These are phyloP conservation scores for Pseudomyrmex sp. DNA, from an alignment of 1,140 invertebrate species.

Conservation along the genomic window DNA sequence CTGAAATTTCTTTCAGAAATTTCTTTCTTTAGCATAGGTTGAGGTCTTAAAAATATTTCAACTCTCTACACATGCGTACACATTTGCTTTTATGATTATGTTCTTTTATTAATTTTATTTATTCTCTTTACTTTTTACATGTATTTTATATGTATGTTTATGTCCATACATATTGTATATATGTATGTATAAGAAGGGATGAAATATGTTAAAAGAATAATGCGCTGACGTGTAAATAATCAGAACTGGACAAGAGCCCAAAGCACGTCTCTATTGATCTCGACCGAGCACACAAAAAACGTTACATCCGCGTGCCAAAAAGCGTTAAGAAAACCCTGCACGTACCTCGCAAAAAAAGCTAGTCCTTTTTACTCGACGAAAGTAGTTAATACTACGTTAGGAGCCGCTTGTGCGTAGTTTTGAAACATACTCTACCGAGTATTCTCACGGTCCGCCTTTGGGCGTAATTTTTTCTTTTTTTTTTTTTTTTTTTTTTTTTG, in stretches of 20 bases:
- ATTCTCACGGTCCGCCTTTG: not conserved
- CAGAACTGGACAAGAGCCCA: not conserved
- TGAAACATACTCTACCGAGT: conserved; percentile 6
- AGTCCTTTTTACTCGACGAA: conserved; percentile 35
- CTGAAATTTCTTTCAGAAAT: not conserved
- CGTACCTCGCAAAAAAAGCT: conserved; percentile 40
- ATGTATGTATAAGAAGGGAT: not conserved
- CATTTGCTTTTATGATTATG: not conserved
- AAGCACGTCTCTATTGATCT: conserved; percentile 16
- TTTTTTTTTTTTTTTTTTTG: not conserved
- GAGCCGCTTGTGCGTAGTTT: conserved; percentile 48
- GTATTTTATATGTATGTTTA: not conserved
- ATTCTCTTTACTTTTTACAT: not conserved
- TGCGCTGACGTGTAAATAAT: not conserved
- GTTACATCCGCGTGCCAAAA: not conserved
- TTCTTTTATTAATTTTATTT: not conserved
- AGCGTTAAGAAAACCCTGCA: conserved; percentile 43
- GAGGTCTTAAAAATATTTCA: not conserved
- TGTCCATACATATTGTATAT: not conserved
- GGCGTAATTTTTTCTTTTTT: conserved; percentile 8
- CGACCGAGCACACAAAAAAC: conserved; percentile 26
- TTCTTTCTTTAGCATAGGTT: not conserved
- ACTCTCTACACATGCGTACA: not conserved
- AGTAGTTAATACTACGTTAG: conserved; percentile 61
- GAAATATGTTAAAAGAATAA: not conserved